Percentiles rank a stretch among this genome's conserved stretches.
phyloP scores from a whole-genome alignment of 2,113 vertebrate genomes.

The Grammomys dolichurus region DNA sequence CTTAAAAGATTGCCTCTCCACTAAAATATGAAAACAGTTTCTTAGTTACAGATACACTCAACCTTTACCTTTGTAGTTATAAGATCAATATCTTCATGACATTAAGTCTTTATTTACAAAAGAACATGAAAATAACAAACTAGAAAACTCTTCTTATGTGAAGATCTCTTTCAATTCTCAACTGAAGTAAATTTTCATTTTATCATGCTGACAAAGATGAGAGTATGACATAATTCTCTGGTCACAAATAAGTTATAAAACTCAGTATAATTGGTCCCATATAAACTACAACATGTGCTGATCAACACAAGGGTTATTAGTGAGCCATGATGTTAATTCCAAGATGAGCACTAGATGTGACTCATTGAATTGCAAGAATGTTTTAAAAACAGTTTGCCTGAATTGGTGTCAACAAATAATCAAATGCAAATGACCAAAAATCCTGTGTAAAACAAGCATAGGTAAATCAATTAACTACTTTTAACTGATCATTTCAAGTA shows the following conservation, averaged over 20 bases:
- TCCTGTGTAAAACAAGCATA: not conserved
- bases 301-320: not conserved
- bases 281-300: not conserved
- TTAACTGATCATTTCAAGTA: slow-evolving; percentile 29
- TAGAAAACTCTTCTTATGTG: not conserved
- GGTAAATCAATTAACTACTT: not conserved
- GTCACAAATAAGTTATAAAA: not conserved
- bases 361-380: not conserved
- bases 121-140: not conserved
- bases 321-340: slow-evolving; percentile 26
- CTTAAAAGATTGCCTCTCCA: not conserved
- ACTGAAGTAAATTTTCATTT: not conserved
- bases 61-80: not conserved
- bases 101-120: not conserved
- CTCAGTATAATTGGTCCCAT: not conserved
- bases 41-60: not conserved
- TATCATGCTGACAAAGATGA: not conserved
- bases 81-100: not conserved
- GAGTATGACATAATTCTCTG: not conserved
- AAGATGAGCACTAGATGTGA: not conserved
- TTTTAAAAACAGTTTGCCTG: not conserved
- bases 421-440: not conserved
- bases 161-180: not conserved
- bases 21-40: slow-evolving; percentile 3
- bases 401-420: not conserved